Conservation (phyloP, 2,888 invertebrate species). For the Epinotia brunnichana region DNA sequence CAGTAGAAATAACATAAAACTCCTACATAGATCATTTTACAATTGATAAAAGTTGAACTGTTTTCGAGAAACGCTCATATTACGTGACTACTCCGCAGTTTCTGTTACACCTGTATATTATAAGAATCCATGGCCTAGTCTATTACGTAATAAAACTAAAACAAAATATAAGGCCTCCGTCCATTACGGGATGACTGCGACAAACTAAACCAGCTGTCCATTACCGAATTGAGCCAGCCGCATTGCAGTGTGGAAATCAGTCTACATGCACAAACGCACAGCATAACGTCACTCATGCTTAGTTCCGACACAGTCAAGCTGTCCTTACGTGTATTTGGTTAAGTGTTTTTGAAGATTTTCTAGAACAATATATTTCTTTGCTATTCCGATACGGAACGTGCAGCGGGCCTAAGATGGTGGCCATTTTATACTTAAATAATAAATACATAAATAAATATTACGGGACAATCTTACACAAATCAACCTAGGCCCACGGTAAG, state of each 20-base stretch:
- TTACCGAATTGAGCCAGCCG: conserved; percentile 27
- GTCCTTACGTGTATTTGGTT: not conserved
- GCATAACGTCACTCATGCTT: conserved; percentile 22
- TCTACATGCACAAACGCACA: conserved; percentile 1
- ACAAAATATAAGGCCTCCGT: conserved; percentile 7
- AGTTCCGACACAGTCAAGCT: not conserved
- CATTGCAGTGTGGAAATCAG: conserved; percentile 26
- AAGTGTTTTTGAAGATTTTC: not conserved
- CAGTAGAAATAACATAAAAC: no score
- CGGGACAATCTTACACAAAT: no score
- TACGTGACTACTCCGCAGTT: no score
- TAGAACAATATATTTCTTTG: no score
- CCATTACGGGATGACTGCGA: conserved; percentile 32
- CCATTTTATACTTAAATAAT: no score
- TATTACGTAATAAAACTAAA: not conserved
- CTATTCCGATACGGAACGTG: no score
- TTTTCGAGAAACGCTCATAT: no score
- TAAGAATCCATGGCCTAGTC: not conserved
- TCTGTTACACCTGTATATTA: not conserved
- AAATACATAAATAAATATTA: no score
- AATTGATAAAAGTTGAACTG: no score
- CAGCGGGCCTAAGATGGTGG: no score
- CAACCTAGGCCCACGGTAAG: no score
- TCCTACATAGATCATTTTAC: no score
- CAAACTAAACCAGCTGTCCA: conserved; percentile 16